Evolutionary conservation across 2,888 invertebrate species (phyloP).

Genomic region (Lasioglossum lativentre): DNA sequence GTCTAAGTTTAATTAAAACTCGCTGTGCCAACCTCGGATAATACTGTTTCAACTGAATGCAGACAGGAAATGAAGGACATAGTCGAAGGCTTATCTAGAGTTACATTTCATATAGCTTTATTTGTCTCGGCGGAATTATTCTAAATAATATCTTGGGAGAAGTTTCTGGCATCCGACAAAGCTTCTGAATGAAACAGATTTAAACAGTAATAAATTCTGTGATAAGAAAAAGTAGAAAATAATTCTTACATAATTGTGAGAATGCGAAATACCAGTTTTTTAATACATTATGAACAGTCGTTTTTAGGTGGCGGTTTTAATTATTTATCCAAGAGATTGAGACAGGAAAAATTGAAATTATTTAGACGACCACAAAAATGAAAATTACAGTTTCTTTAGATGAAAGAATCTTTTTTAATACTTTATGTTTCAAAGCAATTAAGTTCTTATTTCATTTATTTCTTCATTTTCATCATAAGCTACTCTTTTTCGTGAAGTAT

Average conservation of each 20-base stretch:
- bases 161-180: neutral
- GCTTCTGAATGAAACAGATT: neutral
- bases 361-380: too few species aligned
- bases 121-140: neutral
- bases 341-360: too few species aligned
- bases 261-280: neutral
- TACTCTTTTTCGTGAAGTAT: too few species aligned
- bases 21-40: neutral
- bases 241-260: neutral
- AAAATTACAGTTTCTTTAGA: too few species aligned
- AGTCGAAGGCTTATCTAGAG: constrained; percentile 1
- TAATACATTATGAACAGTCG: too few species aligned
- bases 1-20: constrained; percentile 10
- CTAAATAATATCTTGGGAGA: neutral
- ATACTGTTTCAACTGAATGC: neutral
- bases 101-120: constrained; percentile 1
- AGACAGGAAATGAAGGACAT: neutral
- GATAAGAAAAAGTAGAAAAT: neutral
- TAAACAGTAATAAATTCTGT: neutral
- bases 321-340: too few species aligned
- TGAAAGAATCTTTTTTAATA: neutral
- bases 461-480: too few species aligned
- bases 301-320: too few species aligned
- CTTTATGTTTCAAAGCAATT: neutral
- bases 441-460: too few species aligned